Conservation (phyloP, 2,113 vertebrate species). For the Collichthys lucidus region DNA sequence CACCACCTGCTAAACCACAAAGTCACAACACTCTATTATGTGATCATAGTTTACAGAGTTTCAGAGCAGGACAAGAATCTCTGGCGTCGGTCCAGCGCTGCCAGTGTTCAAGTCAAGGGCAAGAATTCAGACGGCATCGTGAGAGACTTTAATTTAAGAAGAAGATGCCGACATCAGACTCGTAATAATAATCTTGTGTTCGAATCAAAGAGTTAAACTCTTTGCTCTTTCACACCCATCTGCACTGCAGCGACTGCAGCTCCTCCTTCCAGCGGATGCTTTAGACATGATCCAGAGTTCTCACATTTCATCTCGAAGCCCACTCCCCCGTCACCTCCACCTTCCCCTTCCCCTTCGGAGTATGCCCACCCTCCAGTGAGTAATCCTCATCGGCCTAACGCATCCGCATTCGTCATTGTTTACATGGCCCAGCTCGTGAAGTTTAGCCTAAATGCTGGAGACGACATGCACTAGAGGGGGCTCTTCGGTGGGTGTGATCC, state of each 20-base stretch:
- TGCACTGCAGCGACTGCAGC: conserved; percentile 31
- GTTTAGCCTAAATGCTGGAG: neutral
- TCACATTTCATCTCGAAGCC: conserved; percentile 62
- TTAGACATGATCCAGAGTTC: conserved; percentile 45
- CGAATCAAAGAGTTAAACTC: conserved; percentile 41
- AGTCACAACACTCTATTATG: conserved; percentile 11
- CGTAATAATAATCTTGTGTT: neutral
- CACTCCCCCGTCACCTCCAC: neutral
- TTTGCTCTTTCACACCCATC: conserved; percentile 50
- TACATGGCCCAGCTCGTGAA: conserved; percentile 42
- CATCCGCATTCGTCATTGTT: conserved; percentile 70
- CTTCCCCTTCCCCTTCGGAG: neutral
- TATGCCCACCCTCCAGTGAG: conserved; percentile 17
- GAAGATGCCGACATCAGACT: neutral
- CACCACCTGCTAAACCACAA: conserved; percentile 37
- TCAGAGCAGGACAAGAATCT: conserved; percentile 21
- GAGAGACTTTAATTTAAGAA: neutral
- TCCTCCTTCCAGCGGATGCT: conserved; percentile 57
- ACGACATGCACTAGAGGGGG: conserved; percentile 53
- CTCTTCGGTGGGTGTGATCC: conserved; percentile 42
- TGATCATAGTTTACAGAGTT: conserved; percentile 33
- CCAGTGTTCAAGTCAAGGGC: neutral
- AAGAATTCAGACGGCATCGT: neutral
- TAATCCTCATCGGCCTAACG: conserved; percentile 36
- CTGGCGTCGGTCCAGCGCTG: conserved; percentile 16